Percentiles rank a stretch among this genome's conserved stretches.
Evolutionary conservation across 2,113 vertebrate genomes (phyloP).

Genomic region (Gnathonemus longibarbis): DNA sequence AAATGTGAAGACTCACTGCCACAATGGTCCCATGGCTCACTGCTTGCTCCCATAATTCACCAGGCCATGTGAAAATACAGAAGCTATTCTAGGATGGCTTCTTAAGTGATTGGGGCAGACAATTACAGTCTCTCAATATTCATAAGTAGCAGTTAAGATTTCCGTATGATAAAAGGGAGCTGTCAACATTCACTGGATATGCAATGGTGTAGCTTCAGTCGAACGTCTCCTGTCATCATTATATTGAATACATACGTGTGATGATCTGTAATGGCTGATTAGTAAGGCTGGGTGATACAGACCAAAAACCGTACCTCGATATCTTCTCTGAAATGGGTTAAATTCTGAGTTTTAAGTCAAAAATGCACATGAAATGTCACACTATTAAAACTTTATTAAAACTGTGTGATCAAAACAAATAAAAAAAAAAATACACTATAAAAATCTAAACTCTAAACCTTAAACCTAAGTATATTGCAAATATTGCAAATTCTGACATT

Average conservation of each 20-base stretch:
- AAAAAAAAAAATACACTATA: too few relatives aligned
- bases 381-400: not conserved
- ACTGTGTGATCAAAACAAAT: not conserved
- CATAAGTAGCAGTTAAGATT: conserved; percentile 2
- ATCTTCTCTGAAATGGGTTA: not conserved
- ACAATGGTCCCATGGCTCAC: not conserved
- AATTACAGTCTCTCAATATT: not conserved
- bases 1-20: not conserved
- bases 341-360: not conserved
- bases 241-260: not conserved
- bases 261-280: not conserved
- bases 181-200: not conserved
- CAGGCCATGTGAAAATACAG: not conserved
- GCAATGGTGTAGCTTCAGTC: not conserved
- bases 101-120: not conserved
- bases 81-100: not conserved
- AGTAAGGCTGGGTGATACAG: not conserved
- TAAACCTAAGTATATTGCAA: not conserved
- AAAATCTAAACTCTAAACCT: too few relatives aligned
- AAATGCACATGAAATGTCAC: not conserved
- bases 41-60: not conserved
- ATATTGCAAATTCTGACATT: not conserved
- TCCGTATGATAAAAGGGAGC: not conserved
- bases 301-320: not conserved
- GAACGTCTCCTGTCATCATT: not conserved